A percentile compares a stretch with the other conserved stretches of the same genome.
These are phyloP conservation scores for Sicus ferrugineus DNA, from an alignment of 2,888 invertebrate genomes.

Conservation along the genomic window DNA sequence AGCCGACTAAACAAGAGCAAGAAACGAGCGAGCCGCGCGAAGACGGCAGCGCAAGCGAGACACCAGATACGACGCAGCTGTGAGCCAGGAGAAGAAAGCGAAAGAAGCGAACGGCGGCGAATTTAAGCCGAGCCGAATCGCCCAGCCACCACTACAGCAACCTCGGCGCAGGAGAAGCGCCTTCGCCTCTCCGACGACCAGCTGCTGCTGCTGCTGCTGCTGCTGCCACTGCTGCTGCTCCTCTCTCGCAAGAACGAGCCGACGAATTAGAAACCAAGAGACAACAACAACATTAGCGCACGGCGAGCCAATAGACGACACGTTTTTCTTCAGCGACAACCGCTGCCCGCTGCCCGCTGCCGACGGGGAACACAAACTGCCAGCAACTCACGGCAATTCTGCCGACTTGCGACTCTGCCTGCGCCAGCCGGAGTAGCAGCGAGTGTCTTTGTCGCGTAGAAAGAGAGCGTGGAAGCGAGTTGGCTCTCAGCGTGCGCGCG, in stretches of 20 bases:
- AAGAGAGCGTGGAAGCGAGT: not conserved
- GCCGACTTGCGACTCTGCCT: not conserved
- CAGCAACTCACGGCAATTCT: slow-evolving; percentile 9
- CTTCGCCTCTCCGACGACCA: no score
- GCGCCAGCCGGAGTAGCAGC: not conserved
- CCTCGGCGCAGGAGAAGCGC: slow-evolving; percentile 30
- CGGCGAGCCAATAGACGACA: slow-evolving; percentile 32
- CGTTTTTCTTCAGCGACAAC: slow-evolving; percentile 18
- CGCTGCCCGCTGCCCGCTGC: not conserved
- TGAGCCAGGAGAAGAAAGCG: slow-evolving; percentile 22
- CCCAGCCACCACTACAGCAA: slow-evolving; percentile 12
- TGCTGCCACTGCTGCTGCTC: not conserved
- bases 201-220: no score
- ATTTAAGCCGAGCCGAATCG: slow-evolving; percentile 21
- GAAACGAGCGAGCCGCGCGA: not conserved
- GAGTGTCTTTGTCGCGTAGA: not conserved
- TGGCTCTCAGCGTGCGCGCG: not conserved
- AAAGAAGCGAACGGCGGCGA: slow-evolving; percentile 34
- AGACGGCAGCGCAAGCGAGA: slow-evolving; percentile 22
- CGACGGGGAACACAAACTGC: not conserved
- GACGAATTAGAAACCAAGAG: slow-evolving; percentile 22
- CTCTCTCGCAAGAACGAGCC: not conserved
- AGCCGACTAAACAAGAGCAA: not conserved
- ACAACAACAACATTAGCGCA: slow-evolving; percentile 18
- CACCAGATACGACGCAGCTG: slow-evolving; percentile 8